Percentiles rank a stretch among this genome's conserved stretches.
Evolutionary conservation across 2,113 vertebrate species (phyloP).

Genomic region (Morphnarchus princeps): DNA sequence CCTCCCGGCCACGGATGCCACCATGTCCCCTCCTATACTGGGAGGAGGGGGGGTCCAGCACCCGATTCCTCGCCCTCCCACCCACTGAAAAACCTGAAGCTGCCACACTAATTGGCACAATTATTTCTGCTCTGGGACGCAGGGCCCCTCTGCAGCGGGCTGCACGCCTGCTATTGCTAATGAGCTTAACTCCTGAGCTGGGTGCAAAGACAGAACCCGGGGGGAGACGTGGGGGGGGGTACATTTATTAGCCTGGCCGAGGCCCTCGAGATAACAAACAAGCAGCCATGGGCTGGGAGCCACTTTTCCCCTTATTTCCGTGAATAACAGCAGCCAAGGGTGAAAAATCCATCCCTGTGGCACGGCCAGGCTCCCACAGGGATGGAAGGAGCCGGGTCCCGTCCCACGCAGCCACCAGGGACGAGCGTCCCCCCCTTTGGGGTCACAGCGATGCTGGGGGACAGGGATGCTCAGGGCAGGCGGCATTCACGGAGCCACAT

Average conservation of each 20-base stretch:
- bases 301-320: not conserved
- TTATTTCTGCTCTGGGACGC: not conserved
- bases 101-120: not conserved
- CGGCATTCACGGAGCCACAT: not conserved
- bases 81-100: not conserved
- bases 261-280: not conserved
- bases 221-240: no score
- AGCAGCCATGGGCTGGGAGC: not conserved
- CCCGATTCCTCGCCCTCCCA: not conserved
- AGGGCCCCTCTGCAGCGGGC: not conserved
- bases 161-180: not conserved
- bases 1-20: not conserved
- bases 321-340: not conserved
- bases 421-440: not conserved
- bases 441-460: not conserved
- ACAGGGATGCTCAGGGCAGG: not conserved
- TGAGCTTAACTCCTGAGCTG: not conserved
- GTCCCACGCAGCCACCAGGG: not conserved
- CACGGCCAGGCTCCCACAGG: not conserved
- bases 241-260: not conserved
- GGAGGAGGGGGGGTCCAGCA: not conserved
- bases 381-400: not conserved
- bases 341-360: not conserved
- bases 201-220: not conserved
- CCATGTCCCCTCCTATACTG: accelerated